Base-by-base conservation (phyloP, 2,113 vertebrate genomes). In the Phycodurus eques region DNA sequence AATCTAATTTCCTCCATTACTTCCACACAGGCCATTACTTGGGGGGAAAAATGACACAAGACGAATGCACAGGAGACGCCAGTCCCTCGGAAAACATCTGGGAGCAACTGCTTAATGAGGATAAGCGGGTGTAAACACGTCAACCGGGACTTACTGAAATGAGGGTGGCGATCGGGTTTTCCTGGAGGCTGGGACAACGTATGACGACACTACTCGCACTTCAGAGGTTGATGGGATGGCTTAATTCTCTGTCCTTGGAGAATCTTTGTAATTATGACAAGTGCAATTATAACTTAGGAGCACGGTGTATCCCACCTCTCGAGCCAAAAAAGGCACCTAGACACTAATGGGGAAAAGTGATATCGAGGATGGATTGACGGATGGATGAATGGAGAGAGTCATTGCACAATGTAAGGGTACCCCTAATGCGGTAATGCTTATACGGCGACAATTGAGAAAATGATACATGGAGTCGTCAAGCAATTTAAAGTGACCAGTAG, bases 31-130 rank as follows among this genome's bases (percentile, higher is more conserved):
- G n/a, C 44, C 43, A 12, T 13, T 27, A 20, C 63, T 46, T 10
- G 43, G 43, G n/a, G 27, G 1, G 27, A 11, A 14, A 65, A 47
- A 14, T 60, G 67, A 69, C 77, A 80, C 63, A 71, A 56, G 80
- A 80, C 27, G 72, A 84, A 85, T 64, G 47, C 14, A 10, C 7
- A 35, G 63, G 71, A 72, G 57, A 78, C 70, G 70, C 78, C 61
- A 49, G 2, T 64, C 53, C 61, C 13, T 14, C 4, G 42, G 42
- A 59, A 33, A 59, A 70, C 13, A 43, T 57, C 31, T 57, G 1
- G 39, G 67, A 17, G 39, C 66, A 33, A 5, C 20, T 22, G 9
- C 39, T 60, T n/a, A 54, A 62, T n/a, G 43, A 47, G 72, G 68
- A 67, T 46, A 39, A 12, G 6, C 3, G 62, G 61, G 47, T 47